A percentile compares a stretch with the other conserved stretches of the same genome.
Evolutionary conservation across 2,888 invertebrate species (phyloP).

Genomic region (Subacronicta megacephala): DNA sequence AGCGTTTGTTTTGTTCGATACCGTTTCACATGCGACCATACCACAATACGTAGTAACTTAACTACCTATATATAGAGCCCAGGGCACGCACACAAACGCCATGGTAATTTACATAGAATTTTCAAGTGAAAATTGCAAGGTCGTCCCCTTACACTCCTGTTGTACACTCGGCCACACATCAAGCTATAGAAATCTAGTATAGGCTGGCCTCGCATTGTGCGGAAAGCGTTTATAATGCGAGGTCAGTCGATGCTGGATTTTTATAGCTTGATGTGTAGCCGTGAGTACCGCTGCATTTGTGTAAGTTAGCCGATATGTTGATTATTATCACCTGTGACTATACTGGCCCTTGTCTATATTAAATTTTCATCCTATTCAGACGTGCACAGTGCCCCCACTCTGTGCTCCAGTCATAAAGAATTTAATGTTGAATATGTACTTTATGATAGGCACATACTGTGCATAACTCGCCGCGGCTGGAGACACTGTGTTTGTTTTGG

Average conservation of each 20-base stretch:
- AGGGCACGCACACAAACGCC: background rate
- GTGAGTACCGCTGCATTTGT: background rate
- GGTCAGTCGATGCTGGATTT: too few relatives aligned
- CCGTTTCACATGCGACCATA: constrained; percentile 55
- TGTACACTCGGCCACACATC: background rate
- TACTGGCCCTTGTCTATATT: constrained; percentile 3
- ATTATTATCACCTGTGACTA: background rate
- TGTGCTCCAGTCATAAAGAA: constrained; percentile 37
- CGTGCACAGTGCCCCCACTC: constrained; percentile 20
- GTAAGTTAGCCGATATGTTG: background rate
- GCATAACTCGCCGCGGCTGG: constrained; percentile 16
- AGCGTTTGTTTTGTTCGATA: constrained; percentile 59
- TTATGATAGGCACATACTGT: too few relatives aligned
- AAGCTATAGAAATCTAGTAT: too few relatives aligned
- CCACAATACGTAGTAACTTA: constrained; percentile 19
- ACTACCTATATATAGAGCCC: background rate
- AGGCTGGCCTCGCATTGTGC: too few relatives aligned
- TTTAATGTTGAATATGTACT: too few relatives aligned
- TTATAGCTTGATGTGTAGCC: too few relatives aligned
- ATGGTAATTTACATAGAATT: constrained; percentile 4
- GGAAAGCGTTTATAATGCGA: too few relatives aligned
- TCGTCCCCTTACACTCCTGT: background rate
- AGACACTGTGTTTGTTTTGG: constrained; percentile 39
- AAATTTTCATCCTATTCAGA: constrained; percentile 15
- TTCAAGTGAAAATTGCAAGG: background rate